Base-by-base conservation (phyloP, 1,140 invertebrate genomes). In the Glomeris maerens region DNA sequence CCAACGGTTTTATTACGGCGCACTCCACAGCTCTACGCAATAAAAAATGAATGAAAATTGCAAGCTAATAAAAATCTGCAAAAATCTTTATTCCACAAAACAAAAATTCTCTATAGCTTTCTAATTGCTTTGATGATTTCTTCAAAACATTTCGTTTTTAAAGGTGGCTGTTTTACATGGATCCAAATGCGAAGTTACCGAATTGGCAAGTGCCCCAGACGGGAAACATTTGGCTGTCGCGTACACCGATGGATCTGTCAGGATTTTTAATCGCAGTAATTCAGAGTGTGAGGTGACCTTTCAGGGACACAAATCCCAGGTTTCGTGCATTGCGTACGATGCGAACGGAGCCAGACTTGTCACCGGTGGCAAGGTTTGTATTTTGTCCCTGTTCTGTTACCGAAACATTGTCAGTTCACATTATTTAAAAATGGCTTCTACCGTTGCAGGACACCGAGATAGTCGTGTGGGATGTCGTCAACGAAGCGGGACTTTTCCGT, bases 391-490 rank as follows among this genome's bases (percentile, higher is more conserved):
- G 46, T 52, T 17, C n/a, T n/a, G n/a, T n/a, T n/a, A n/a, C n/a
- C n/a, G n/a, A n/a, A n/a, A n/a, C n/a, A n/a, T n/a, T n/a, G n/a
- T n/a, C n/a, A n/a, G n/a, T n/a, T n/a, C n/a, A n/a, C n/a, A n/a
- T n/a, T n/a, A n/a, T n/a, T n/a, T n/a, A n/a, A 52, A 53, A 47
- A 39, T 59, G 5, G 56, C 52, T 14, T 60, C 52, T 41, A 52
- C 56, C 14, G 49, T 56, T 57, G n/a, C 57, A 88, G 78, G 91
- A 95, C 64, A 92, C 86, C 20, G 84, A 94, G 69, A 78, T 98
- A 3, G 84, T 97, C 42, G 68, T 97, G 25, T 96, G 94, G 84
- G 94, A 98, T 73, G 76, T 91, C 27, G 81, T 97, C 1, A 81
- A 83, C 57, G 89, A 96, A 70, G 75, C 76, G 54, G 94, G 94